Evolutionary conservation across 2,113 vertebrate species (phyloP).

Genomic region (Hyla sarda): DNA sequence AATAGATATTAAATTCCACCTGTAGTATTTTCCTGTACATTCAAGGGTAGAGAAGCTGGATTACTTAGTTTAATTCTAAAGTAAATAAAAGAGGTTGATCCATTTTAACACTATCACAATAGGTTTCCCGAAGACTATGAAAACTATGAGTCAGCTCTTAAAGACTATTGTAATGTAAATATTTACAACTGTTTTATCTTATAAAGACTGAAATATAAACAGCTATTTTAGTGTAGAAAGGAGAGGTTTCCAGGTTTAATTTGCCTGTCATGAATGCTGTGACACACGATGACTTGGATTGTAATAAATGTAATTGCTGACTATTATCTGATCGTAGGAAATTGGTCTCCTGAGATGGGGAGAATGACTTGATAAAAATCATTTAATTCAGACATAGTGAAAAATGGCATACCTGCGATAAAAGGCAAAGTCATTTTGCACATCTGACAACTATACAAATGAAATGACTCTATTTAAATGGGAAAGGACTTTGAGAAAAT

Average conservation of each 20-base stretch:
- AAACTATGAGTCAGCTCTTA: constrained; percentile 7
- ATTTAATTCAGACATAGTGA: constrained; percentile 38
- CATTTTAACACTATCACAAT: not conserved
- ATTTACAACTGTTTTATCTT: constrained; percentile 33
- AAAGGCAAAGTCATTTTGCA: constrained; percentile 42
- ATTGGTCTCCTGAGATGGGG: constrained; percentile 41
- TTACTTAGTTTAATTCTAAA: not conserved
- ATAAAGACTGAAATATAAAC: constrained; percentile 33
- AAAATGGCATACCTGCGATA: constrained; percentile 41
- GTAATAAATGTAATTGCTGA: constrained; percentile 48
- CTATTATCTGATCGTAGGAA: constrained; percentile 54
- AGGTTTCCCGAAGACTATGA: not conserved
- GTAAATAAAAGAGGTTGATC: not conserved
- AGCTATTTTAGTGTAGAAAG: constrained; percentile 2
- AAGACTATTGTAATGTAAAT: not conserved
- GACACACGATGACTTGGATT: constrained; percentile 34
- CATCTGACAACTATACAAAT: constrained; percentile 40
- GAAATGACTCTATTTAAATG: constrained; percentile 37
- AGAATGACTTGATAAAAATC: constrained; percentile 50
- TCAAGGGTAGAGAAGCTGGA: not conserved
- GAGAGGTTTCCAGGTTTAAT: constrained; percentile 8
- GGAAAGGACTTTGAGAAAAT: not conserved
- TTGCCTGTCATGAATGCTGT: constrained; percentile 33
- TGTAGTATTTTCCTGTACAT: not conserved
- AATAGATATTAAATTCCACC: too few species aligned